phyloP scores from a whole-genome alignment of 2,113 vertebrate species.

The western clawed frog (Xenopus tropicalis) region DNA sequence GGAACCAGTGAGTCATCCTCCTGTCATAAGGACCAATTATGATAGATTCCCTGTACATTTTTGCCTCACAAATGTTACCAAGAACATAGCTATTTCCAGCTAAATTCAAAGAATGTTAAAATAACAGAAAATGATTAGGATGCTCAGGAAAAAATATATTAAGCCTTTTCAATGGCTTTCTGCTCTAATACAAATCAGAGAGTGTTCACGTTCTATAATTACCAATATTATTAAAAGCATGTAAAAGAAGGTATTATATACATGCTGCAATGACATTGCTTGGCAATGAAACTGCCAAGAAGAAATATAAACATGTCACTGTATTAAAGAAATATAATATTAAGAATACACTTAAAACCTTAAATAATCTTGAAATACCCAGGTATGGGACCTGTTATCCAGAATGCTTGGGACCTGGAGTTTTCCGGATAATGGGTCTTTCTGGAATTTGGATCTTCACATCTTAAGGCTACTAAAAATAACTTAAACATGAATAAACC shows the following conservation, averaged over 20 bases:
- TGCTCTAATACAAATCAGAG: too few species aligned
- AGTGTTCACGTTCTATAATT: background rate
- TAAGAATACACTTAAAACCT: background rate
- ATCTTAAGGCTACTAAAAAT: too few species aligned
- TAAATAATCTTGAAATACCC: too few species aligned
- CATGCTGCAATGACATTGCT: background rate
- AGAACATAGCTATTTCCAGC: slow-evolving; percentile 17
- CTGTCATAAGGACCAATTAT: slow-evolving; percentile 13
- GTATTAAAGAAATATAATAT: too few species aligned
- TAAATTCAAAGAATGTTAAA: slow-evolving; percentile 28
- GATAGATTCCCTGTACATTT: slow-evolving; percentile 11
- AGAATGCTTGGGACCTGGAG: too few species aligned
- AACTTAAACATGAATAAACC: too few species aligned
- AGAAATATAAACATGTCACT: background rate
- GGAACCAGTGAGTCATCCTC: slow-evolving; percentile 14
- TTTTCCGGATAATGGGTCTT: too few species aligned
- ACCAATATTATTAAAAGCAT: background rate
- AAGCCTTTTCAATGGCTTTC: background rate
- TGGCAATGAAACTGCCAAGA: background rate
- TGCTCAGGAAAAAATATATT: slow-evolving; percentile 7
- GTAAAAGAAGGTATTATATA: background rate
- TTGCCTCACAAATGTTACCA: slow-evolving; percentile 19
- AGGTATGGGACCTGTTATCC: too few species aligned
- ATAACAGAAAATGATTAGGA: slow-evolving; percentile 11
- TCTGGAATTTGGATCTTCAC: too few species aligned